A percentile compares a stretch with the other conserved stretches of the same genome.
Conservation (phyloP, 2,888 invertebrate species). For the Erebia ligea region DNA sequence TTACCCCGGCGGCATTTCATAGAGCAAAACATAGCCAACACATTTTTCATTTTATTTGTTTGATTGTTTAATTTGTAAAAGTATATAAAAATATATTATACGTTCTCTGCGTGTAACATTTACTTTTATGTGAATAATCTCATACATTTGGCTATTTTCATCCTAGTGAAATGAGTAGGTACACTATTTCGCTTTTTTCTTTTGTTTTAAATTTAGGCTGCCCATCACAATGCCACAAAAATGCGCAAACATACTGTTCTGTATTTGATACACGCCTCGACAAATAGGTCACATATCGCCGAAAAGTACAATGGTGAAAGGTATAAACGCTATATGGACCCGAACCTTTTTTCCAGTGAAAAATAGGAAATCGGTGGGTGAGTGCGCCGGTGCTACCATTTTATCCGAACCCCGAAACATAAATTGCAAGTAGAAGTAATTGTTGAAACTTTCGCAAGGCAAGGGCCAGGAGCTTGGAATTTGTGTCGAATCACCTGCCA, state of each 20-base stretch:
- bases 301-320: constrained; percentile 30
- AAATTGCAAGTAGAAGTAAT: constrained; percentile 80
- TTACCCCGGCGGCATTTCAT: constrained; percentile 4
- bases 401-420: constrained; percentile 72
- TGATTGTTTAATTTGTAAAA: constrained; percentile 2
- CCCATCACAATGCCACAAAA: constrained; percentile 3
- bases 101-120: background rate
- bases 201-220: constrained; percentile 6
- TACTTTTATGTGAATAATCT: background rate
- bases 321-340: constrained; percentile 27
- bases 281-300: constrained; percentile 27
- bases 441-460: constrained; percentile 76
- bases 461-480: constrained; percentile 68
- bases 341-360: constrained; percentile 43
- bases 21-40: background rate
- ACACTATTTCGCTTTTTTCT: background rate
- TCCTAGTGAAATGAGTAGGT: background rate
- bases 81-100: background rate
- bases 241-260: constrained; percentile 23
- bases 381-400: constrained; percentile 74
- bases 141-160: background rate
- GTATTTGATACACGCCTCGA: constrained; percentile 30
- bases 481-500: constrained; percentile 85
- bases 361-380: constrained; percentile 44
- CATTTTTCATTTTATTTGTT: constrained; percentile 5